These are phyloP conservation scores for Idaea aversata DNA, from an alignment of 2,888 invertebrate genomes.

Conservation along the genomic window DNA sequence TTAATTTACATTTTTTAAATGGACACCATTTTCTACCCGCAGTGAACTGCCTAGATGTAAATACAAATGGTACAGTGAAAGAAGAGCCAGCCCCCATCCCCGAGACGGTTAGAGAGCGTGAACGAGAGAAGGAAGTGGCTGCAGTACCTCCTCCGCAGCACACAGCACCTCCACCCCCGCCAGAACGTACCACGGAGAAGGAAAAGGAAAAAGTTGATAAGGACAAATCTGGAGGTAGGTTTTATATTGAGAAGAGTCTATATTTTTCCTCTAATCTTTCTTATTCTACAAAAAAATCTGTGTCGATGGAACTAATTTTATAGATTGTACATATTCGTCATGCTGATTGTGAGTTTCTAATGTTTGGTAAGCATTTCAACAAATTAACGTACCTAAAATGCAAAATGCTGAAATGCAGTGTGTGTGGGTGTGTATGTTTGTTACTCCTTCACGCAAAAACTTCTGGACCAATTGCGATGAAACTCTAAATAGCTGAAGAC, in stretches of 20 bases:
- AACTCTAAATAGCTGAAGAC: too few species aligned
- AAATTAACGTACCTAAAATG: too few species aligned
- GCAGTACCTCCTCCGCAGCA: slow-evolving; percentile 46
- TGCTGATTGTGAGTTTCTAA: too few species aligned
- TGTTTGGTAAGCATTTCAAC: too few species aligned
- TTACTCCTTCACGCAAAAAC: too few species aligned
- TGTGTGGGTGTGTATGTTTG: too few species aligned
- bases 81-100: slow-evolving; percentile 58
- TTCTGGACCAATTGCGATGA: too few species aligned
- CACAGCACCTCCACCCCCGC: slow-evolving; percentile 55
- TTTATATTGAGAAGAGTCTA: too few species aligned
- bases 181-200: slow-evolving; percentile 61
- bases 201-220: slow-evolving; percentile 72
- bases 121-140: slow-evolving; percentile 51
- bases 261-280: not conserved
- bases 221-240: slow-evolving; percentile 68
- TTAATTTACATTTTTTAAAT: not conserved
- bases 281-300: too few species aligned
- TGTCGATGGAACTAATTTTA: too few species aligned
- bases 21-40: slow-evolving; percentile 21
- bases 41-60: slow-evolving; percentile 73
- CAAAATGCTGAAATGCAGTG: too few species aligned
- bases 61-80: slow-evolving; percentile 68
- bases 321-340: too few species aligned
- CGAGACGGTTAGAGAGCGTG: slow-evolving; percentile 47